Base-by-base conservation (phyloP, 2,797 vertebrate species). In the Epinephelus coioides region DNA sequence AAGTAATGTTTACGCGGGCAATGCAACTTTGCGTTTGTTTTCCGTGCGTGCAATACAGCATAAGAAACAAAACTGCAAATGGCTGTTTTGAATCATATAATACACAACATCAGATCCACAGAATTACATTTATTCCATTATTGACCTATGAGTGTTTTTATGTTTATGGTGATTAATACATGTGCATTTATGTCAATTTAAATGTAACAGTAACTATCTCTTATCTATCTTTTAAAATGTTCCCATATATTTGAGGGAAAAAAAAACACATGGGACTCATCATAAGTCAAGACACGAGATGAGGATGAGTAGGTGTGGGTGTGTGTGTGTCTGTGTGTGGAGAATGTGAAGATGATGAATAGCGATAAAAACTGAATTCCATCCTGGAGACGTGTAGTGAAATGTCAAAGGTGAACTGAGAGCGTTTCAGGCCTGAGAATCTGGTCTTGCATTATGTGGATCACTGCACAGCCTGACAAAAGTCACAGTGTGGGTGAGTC, bases 391-490 rank as follows among this genome's bases (percentile, higher is more conserved):
- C 25, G 43, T 49, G 13, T n/a, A 25, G 27, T 55, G 40, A 60
- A 54, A 60, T 60, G 30, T 64, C 23, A 65, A 55, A 61, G 34
- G 47, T 61, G 49, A 84, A 60, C 8, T 49, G 53, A 34, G 2
- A 44, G 15, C 2, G 17, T 25, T 64, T 27, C 25, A 13, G 17
- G 49, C 38, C 30, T 68, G 43, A 51, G 23, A 12, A 43, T 15
- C 3, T 47, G 10, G 21, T 44, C 15, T 54, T 4, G 47, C 40
- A 54, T 19, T 25, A 11, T n/a, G 62, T 67, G 12, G n/a, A 38
- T 63, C 27, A 15, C 21, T 43, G 6, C 40, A 68, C 50, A 56
- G 40, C 8, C 13, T 59, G 23, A 50, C 30, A 65, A 62, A 27
- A 27, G 5, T 27, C 44, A 54, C 18, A 56, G 14, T 27, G 68